A percentile compares a stretch with the other conserved stretches of the same genome.
These are phyloP conservation scores for Drosophila fuyamai DNA, from an alignment of 1,140 invertebrate species.

Conservation along the genomic window DNA sequence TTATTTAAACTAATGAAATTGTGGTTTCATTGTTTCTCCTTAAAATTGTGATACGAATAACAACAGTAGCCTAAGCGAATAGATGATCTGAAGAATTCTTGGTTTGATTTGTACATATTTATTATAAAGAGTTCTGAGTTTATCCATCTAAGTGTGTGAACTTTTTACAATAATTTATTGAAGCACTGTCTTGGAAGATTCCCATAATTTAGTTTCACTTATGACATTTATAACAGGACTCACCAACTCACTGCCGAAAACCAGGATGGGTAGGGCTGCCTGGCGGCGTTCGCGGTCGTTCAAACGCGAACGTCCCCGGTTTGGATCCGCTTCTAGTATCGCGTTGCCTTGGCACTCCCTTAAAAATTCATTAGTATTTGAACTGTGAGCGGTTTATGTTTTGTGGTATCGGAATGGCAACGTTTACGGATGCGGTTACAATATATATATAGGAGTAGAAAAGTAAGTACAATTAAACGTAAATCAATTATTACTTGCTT, in stretches of 20 bases:
- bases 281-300: constrained; percentile 95
- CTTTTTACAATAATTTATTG: no score
- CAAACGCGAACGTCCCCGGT: constrained; percentile 88
- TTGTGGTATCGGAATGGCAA: constrained; percentile 38
- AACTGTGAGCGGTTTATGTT: constrained; percentile 85
- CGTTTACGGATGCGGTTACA: constrained; percentile 67
- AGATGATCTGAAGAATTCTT: no score
- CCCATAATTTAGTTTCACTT: no score
- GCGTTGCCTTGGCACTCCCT: constrained; percentile 88
- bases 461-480: constrained; percentile 37
- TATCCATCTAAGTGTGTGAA: no score
- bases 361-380: constrained; percentile 91
- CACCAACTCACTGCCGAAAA: constrained; percentile 95
- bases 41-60: no score
- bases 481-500: constrained; percentile 25
- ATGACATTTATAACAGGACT: constrained; percentile 51
- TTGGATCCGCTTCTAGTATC: constrained; percentile 86
- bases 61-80: no score
- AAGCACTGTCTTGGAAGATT: no score
- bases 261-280: constrained; percentile 94
- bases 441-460: constrained; percentile 58
- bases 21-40: no score
- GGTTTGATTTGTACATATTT: no score
- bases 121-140: no score
- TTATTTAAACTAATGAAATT: no score